Conservation (phyloP, 2,797 vertebrate species). For the Philypnodon macrostomus region DNA sequence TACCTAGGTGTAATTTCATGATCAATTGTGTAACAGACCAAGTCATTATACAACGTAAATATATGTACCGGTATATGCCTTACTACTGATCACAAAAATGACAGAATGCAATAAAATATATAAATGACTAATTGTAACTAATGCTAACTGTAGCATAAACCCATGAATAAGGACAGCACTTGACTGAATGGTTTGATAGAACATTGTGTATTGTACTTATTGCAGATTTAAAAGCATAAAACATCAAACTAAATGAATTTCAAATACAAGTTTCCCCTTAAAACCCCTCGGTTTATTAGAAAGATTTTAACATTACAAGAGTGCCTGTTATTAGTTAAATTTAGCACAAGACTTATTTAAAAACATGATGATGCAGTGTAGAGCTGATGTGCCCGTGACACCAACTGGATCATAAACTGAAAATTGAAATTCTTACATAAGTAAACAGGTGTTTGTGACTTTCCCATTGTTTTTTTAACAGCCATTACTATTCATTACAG, state of each 20-base stretch:
- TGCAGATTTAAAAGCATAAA: conserved; percentile 9
- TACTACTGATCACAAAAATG: no score
- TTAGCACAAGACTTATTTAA: conserved; percentile 66
- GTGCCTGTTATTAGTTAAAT: conserved; percentile 63
- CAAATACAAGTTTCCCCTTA: conserved; percentile 49
- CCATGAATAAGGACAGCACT: background rate
- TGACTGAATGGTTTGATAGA: background rate
- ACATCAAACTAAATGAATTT: conserved; percentile 38
- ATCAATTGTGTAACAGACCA: no score
- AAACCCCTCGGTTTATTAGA: conserved; percentile 77
- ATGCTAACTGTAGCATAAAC: no score
- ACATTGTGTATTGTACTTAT: conserved; percentile 3
- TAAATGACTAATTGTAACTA: no score
- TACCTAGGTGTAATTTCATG: no score
- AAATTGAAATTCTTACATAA: conserved; percentile 49
- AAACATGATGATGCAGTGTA: conserved; percentile 64
- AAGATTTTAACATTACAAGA: conserved; percentile 74
- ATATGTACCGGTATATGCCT: no score
- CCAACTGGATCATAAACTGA: conserved; percentile 44
- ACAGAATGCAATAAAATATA: no score
- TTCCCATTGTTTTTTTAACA: conserved; percentile 43
- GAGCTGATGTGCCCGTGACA: conserved; percentile 46
- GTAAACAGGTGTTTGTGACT: conserved; percentile 62
- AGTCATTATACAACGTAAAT: no score
- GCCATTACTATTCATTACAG: conserved; percentile 49